Base-by-base conservation (phyloP, 1,140 invertebrate genomes). In the Heliconius melpomene region DNA sequence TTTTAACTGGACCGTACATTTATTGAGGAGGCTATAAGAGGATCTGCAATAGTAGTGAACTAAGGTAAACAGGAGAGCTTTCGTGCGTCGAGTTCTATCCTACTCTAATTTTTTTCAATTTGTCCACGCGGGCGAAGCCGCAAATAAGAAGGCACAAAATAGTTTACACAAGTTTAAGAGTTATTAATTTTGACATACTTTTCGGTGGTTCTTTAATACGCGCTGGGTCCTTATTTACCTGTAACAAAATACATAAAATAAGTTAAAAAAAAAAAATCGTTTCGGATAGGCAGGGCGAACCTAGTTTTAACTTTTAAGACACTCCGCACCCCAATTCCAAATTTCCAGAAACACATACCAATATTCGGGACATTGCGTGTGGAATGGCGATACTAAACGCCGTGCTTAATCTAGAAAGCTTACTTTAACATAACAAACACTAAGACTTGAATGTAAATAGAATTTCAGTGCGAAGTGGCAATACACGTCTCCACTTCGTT, bases 401-500 rank as follows among this genome's bases (percentile, higher is more conserved):
- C 23, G 54, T 7, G n/a, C 54, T 23, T 57, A 9, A 57, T 1
- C 23, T 8, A 23, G 2, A 57, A 57, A 57, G 7, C 23, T 57
- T 23, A 57, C n/a, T n/a, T 23, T 3, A 57, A 23, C 18, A 52
- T 20, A 18, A 52, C 50, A 52, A 71, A 71, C 70, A 2, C 13
- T 26, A 72, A n/a, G 13, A 38, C 16, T 72, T 38, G 2, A 40
- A 71, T n/a, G 2, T 38, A 20, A 72, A 40, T 38, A 52, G 18
- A 13, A 40, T 36, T 72, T 72, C 36, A 72, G 32, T 72, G 36
- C 18, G 7, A 72, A 66, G 60, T 66, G 26, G 26, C 60, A 66
- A 29, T 66, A 66, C 60, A 66, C 23, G 60, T 66, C 60, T 11
- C 23, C 26, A 29, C 60, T 66, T 66, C 60, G 60, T 66, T 66